A percentile compares a stretch with the other conserved stretches of the same genome.
These are phyloP conservation scores for Rhinatrema bivittatum DNA, from an alignment of 2,797 vertebrate genomes.

Conservation along the genomic window DNA sequence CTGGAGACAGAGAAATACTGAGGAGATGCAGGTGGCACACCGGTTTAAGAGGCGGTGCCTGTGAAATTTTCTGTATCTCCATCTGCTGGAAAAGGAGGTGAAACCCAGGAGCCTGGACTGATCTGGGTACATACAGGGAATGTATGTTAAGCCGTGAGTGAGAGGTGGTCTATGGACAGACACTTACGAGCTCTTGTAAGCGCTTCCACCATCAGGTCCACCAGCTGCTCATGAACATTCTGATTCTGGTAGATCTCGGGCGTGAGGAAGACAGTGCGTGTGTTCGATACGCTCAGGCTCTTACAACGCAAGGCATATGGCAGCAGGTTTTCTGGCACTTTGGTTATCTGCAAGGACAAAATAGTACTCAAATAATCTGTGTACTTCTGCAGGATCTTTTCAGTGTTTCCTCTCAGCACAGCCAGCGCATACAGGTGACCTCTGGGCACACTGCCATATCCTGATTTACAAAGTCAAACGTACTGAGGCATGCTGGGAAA, in stretches of 20 bases:
- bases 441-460: background rate
- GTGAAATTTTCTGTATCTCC: too few relatives aligned
- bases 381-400: background rate
- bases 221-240: conserved; percentile 84
- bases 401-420: background rate
- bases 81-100: too few relatives aligned
- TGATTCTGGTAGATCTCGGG: conserved; percentile 91
- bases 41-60: too few relatives aligned
- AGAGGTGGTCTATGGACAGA: background rate
- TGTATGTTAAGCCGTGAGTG: too few relatives aligned
- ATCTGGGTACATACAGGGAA: too few relatives aligned
- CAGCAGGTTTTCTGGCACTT: conserved; percentile 91
- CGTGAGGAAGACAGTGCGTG: conserved; percentile 83
- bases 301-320: conserved; percentile 85
- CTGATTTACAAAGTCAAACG: too few relatives aligned
- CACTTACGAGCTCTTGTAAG: conserved; percentile 78
- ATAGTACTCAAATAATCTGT: too few relatives aligned
- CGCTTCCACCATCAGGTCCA: conserved; percentile 84
- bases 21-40: too few relatives aligned
- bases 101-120: too few relatives aligned
- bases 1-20: too few relatives aligned
- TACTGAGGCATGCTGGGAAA: too few relatives aligned
- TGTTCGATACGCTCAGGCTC: conserved; percentile 80
- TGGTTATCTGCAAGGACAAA: conserved; percentile 70
- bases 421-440: too few relatives aligned